A percentile compares a stretch with the other conserved stretches of the same genome.
Evolutionary conservation across 2,888 invertebrate species (phyloP).

Genomic region (Eugnorisma glareosa): DNA sequence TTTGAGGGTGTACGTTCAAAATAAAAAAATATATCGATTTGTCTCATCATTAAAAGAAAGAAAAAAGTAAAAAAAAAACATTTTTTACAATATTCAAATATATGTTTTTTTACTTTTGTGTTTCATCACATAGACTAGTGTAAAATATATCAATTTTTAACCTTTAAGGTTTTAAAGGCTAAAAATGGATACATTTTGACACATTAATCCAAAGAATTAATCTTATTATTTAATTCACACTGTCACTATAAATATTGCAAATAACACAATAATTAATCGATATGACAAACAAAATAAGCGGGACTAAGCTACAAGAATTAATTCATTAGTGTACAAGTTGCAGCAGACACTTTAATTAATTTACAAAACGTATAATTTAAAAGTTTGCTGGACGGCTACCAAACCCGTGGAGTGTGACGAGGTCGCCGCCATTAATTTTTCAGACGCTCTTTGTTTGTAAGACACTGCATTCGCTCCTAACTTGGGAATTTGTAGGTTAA

Average conservation of each 20-base stretch:
- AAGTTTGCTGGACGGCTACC: slow-evolving; percentile 71
- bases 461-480: slow-evolving; percentile 34
- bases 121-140: too few species aligned
- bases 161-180: too few species aligned
- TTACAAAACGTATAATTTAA: slow-evolving; percentile 74
- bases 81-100: too few species aligned
- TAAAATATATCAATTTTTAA: too few species aligned
- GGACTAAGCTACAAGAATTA: slow-evolving; percentile 37
- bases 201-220: neutral
- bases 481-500: slow-evolving; percentile 33
- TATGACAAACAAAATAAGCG: slow-evolving; percentile 25
- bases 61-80: too few species aligned
- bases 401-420: slow-evolving; percentile 69
- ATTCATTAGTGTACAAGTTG: slow-evolving; percentile 69
- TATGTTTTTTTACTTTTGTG: too few species aligned
- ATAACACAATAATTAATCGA: slow-evolving; percentile 21
- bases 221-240: neutral
- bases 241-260: neutral
- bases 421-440: slow-evolving; percentile 67
- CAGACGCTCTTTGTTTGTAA: slow-evolving; percentile 60
- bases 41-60: too few species aligned
- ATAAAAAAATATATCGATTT: too few species aligned
- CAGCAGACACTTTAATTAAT: slow-evolving; percentile 78
- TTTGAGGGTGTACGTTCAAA: too few species aligned
- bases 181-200: neutral